These are phyloP conservation scores for Drepanosiphum platanoidis DNA, from an alignment of 2,888 invertebrate genomes.

Conservation along the genomic window DNA sequence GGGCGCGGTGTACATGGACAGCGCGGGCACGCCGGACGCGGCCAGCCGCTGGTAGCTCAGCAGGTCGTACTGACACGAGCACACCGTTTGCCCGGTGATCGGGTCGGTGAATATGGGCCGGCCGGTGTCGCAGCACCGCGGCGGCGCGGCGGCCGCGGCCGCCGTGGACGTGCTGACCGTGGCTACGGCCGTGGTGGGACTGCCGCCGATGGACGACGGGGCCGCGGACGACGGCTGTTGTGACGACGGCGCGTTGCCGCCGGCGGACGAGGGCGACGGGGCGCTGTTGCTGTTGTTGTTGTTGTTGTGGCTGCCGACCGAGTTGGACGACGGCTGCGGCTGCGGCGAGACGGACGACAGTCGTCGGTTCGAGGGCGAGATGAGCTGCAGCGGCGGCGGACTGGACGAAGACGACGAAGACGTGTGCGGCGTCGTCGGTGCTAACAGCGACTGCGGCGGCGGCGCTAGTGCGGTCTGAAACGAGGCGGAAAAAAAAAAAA, in stretches of 20 bases:
- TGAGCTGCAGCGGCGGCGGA: slow-evolving; percentile 44
- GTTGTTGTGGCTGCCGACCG: slow-evolving; percentile 8
- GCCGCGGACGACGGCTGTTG: slow-evolving; percentile 30
- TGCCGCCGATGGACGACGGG: slow-evolving; percentile 53
- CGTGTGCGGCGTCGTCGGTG: slow-evolving; percentile 33
- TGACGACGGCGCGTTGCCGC: neutral
- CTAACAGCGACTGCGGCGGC: slow-evolving; percentile 34
- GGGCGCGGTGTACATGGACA: slow-evolving; percentile 83
- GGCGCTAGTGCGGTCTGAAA: slow-evolving; percentile 54
- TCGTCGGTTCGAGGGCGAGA: slow-evolving; percentile 35
- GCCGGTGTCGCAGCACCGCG: slow-evolving; percentile 89
- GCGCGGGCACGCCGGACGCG: slow-evolving; percentile 74
- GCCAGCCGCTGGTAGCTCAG: slow-evolving; percentile 85
- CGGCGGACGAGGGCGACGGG: neutral
- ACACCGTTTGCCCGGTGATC: slow-evolving; percentile 86
- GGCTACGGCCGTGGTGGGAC: slow-evolving; percentile 64
- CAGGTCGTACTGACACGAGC: slow-evolving; percentile 91
- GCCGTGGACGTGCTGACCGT: slow-evolving; percentile 67
- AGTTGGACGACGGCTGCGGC: slow-evolving; percentile 29
- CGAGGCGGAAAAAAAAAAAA: neutral
- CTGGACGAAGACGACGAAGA: slow-evolving; percentile 52
- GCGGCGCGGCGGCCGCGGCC: slow-evolving; percentile 67
- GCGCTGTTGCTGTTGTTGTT: neutral
- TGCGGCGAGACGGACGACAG: slow-evolving; percentile 38
- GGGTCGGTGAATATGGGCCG: slow-evolving; percentile 91